Conservation (phyloP, 2,888 invertebrate species). For the Silvanus unidentatus region DNA sequence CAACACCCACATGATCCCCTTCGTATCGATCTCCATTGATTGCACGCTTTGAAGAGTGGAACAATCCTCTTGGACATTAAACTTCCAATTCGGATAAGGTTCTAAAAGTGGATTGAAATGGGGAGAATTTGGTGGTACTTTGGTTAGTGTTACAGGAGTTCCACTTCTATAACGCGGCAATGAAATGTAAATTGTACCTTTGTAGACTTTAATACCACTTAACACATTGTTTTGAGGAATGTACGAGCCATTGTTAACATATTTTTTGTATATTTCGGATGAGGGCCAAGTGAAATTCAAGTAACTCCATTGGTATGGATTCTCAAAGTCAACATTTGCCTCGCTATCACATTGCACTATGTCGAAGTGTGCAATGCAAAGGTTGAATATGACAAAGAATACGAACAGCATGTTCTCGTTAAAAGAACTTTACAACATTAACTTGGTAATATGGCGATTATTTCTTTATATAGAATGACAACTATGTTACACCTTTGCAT, state of each 20-base stretch:
- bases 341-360: too few species aligned
- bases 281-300: slow-evolving; percentile 62
- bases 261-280: slow-evolving; percentile 51
- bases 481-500: too few species aligned
- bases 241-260: slow-evolving; percentile 53
- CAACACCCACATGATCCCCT: slow-evolving; percentile 61
- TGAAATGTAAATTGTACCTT: slow-evolving; percentile 59
- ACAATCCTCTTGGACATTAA: slow-evolving; percentile 57
- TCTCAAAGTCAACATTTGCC: too few species aligned
- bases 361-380: too few species aligned
- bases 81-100: slow-evolving; percentile 65
- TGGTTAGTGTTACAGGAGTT: slow-evolving; percentile 61
- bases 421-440: too few species aligned
- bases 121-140: slow-evolving; percentile 25
- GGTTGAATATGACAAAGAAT: too few species aligned
- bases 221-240: slow-evolving; percentile 61
- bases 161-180: slow-evolving; percentile 61
- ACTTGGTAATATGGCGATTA: too few species aligned
- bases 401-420: too few species aligned
- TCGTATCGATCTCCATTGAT: slow-evolving; percentile 64
- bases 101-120: slow-evolving; percentile 56
- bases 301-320: slow-evolving; percentile 60
- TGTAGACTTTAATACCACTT: slow-evolving; percentile 62
- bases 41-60: slow-evolving; percentile 64
- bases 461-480: too few species aligned